Percentiles rank a stretch among this genome's conserved stretches.
Evolutionary conservation across 2,888 invertebrate genomes (phyloP).

Genomic region (Vandiemenella viatica): DNA sequence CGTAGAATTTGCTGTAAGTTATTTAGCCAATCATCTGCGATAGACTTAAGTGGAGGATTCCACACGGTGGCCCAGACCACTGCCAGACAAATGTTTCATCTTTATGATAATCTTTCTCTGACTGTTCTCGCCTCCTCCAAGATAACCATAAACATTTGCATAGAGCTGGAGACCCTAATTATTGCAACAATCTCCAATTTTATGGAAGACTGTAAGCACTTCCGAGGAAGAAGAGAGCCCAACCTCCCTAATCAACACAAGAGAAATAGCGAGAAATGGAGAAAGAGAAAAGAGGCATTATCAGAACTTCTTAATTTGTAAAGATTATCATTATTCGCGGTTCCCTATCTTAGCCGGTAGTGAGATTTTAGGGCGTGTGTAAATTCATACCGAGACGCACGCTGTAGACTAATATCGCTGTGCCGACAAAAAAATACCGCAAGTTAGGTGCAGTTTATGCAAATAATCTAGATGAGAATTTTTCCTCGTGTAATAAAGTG

Average conservation of each 20-base stretch:
- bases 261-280: not conserved
- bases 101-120: not conserved
- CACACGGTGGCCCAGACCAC: too few species aligned
- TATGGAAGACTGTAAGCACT: constrained; percentile 8
- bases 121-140: not conserved
- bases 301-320: constrained; percentile 30
- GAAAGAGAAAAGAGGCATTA: constrained; percentile 9
- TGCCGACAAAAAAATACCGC: constrained; percentile 20
- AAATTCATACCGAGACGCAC: constrained; percentile 15
- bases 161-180: constrained; percentile 7
- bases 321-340: constrained; percentile 31
- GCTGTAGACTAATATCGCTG: constrained; percentile 18
- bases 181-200: constrained; percentile 12
- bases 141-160: constrained; percentile 9
- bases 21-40: too few species aligned
- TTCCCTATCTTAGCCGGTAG: constrained; percentile 26
- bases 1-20: too few species aligned
- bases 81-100: not conserved
- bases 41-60: too few species aligned
- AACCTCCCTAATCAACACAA: too few species aligned
- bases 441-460: constrained; percentile 32
- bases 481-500: constrained; percentile 29
- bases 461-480: constrained; percentile 35
- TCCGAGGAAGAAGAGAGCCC: not conserved
- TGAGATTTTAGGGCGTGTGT: constrained; percentile 24